These are phyloP conservation scores for Tinea semifulvella DNA, from an alignment of 2,888 invertebrate genomes.

Conservation along the genomic window DNA sequence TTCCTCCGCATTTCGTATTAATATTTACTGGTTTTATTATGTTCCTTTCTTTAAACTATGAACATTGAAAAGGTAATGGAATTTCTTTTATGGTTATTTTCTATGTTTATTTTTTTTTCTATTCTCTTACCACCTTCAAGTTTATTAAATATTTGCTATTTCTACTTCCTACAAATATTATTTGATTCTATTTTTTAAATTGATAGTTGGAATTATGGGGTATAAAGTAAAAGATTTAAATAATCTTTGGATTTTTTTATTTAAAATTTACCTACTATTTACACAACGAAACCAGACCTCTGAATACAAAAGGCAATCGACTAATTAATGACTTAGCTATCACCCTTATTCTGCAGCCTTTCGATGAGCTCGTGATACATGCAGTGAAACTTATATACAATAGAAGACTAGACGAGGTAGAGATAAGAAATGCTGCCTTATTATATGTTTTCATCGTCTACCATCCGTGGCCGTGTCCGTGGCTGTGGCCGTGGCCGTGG, in stretches of 20 bases:
- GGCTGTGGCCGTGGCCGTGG: constrained; percentile 25
- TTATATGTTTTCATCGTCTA: not conserved
- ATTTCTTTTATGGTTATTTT: too few species aligned
- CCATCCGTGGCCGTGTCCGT: constrained; percentile 14
- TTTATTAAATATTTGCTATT: too few species aligned
- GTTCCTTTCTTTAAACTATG: too few species aligned
- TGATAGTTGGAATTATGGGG: not conserved
- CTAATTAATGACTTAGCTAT: constrained; percentile 63
- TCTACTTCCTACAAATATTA: too few species aligned
- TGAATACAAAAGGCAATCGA: constrained; percentile 6
- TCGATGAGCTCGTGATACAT: constrained; percentile 45
- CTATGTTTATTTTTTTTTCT: too few species aligned
- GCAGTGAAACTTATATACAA: constrained; percentile 49
- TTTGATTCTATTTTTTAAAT: too few species aligned
- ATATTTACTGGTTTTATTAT: too few species aligned
- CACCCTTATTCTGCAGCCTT: constrained; percentile 62
- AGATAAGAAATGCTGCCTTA: not conserved
- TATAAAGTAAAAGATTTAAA: constrained; percentile 25
- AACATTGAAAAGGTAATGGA: too few species aligned
- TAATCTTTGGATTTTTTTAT: constrained; percentile 42
- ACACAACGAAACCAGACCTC: constrained; percentile 38
- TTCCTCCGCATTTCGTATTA: too few species aligned
- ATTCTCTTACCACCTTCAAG: too few species aligned
- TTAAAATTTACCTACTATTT: constrained; percentile 61
- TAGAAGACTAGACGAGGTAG: constrained; percentile 31